Percentiles rank a stretch among this genome's conserved stretches.
Evolutionary conservation across 2,888 invertebrate genomes (phyloP).

Genomic region (Clivina fossor): DNA sequence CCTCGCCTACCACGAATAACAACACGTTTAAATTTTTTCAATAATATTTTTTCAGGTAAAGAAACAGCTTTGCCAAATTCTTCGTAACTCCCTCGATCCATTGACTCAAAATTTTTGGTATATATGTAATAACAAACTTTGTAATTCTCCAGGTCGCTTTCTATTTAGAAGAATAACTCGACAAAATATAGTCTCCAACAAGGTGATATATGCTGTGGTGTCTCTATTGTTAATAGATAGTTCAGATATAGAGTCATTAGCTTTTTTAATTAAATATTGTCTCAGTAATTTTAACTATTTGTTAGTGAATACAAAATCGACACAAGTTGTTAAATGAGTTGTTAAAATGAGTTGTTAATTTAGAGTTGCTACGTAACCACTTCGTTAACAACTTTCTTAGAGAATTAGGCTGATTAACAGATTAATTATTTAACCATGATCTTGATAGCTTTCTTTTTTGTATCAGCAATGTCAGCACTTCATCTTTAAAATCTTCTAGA

Average conservation of each 20-base stretch:
- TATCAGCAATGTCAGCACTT: too few species aligned
- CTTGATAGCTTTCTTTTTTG: too few species aligned
- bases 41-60: slow-evolving; percentile 40
- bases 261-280: slow-evolving; percentile 30
- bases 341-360: too few species aligned
- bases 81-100: slow-evolving; percentile 35
- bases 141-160: slow-evolving; percentile 41
- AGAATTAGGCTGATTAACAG: too few species aligned
- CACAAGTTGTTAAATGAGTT: too few species aligned
- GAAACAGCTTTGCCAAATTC: slow-evolving; percentile 39
- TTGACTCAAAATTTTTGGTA: slow-evolving; percentile 23
- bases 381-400: too few species aligned
- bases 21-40: slow-evolving; percentile 40
- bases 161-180: slow-evolving; percentile 41
- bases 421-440: too few species aligned
- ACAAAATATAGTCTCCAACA: slow-evolving; percentile 40
- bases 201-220: slow-evolving; percentile 28
- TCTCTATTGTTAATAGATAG: slow-evolving; percentile 11
- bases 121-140: slow-evolving; percentile 37
- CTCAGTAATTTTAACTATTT: slow-evolving; percentile 39
- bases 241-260: background rate
- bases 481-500: too few species aligned
- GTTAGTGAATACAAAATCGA: too few species aligned
- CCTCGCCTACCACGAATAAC: slow-evolving; percentile 42
- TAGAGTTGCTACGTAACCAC: too few species aligned